Percentiles rank a stretch among this genome's conserved stretches.
phyloP scores from a whole-genome alignment of 1,140 invertebrate genomes.

The Batillaria attramentaria region DNA sequence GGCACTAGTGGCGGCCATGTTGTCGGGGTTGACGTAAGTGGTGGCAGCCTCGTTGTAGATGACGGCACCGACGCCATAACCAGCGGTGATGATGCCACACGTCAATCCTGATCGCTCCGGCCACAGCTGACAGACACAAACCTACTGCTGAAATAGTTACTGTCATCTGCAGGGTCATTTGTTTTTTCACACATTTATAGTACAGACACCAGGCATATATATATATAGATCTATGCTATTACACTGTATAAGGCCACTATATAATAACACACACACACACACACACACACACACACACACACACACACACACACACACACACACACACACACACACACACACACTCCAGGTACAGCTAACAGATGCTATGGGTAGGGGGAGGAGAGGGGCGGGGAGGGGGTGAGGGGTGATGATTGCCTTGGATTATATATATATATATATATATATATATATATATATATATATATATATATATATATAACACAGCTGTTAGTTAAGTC shows the following conservation, averaged over 20 bases:
- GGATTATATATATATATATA: neutral
- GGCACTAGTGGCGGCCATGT: neutral
- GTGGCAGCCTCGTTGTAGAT: conserved; percentile 5
- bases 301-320: neutral
- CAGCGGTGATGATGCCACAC: neutral
- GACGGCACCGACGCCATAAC: neutral
- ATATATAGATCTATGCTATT: no score
- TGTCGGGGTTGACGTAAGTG: conserved; percentile 10
- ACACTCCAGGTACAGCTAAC: no score
- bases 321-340: neutral
- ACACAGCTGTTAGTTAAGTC: no score
- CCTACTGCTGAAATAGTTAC: neutral
- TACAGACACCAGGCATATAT: no score
- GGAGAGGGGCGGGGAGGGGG: no score
- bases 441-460: neutral
- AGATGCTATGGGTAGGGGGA: no score
- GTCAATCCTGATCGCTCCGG: neutral
- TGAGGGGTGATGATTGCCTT: no score
- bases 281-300: neutral
- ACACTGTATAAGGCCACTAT: no score
- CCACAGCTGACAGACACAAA: conserved; percentile 8
- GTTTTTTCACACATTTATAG: neutral
- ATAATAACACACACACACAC: no score
- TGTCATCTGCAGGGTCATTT: no score
- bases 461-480: neutral